These are phyloP conservation scores for Sinocyclocheilus anshuiensis DNA, from an alignment of 2,113 vertebrate species.

Conservation along the genomic window DNA sequence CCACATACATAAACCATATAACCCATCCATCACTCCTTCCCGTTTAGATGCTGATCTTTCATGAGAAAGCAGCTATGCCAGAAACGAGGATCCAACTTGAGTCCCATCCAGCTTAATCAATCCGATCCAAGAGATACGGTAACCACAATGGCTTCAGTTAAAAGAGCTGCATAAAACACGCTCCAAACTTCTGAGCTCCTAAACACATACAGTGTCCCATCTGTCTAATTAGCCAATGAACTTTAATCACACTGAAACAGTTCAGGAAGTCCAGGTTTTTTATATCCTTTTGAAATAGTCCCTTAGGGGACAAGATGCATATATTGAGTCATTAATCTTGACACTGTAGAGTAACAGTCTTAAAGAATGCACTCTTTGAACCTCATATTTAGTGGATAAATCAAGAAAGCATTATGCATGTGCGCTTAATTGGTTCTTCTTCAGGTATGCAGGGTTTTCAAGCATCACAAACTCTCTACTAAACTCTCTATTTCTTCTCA, in stretches of 20 bases:
- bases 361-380: background rate
- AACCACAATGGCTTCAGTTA: background rate
- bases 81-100: slow-evolving; percentile 29
- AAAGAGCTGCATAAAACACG: background rate
- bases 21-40: background rate
- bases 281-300: background rate
- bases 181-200: background rate
- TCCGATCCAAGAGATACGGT: slow-evolving; percentile 15
- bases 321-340: background rate
- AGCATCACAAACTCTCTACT: background rate
- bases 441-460: background rate
- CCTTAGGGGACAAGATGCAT: background rate
- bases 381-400: background rate
- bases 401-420: background rate
- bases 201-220: background rate
- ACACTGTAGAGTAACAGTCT: background rate
- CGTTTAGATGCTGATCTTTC: background rate
- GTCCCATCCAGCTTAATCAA: slow-evolving; percentile 2
- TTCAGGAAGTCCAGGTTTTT: background rate
- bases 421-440: background rate
- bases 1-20: background rate
- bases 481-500: background rate
- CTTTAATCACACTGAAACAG: background rate
- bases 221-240: background rate
- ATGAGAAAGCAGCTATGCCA: background rate